Conservation (phyloP, 2,113 vertebrate genomes). For the Calidris pygmaea region DNA sequence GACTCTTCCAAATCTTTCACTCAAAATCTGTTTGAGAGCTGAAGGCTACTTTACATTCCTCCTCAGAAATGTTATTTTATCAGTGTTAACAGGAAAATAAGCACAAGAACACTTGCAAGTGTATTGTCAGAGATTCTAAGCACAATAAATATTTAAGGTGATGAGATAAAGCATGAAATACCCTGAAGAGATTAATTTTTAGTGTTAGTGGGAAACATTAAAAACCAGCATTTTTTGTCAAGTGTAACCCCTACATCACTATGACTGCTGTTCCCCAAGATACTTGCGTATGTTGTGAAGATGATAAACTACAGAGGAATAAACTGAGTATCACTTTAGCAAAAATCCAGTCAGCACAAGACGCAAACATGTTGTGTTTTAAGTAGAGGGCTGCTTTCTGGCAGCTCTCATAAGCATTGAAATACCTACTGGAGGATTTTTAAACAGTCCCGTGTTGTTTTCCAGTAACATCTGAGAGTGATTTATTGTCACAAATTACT, state of each 20-base stretch:
- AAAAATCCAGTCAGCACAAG: not conserved
- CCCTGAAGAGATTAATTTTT: not conserved
- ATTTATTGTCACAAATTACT: slow-evolving; percentile 9
- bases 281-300: not conserved
- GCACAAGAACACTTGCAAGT: not conserved
- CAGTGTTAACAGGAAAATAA: not conserved
- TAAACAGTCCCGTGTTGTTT: not conserved
- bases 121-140: not conserved
- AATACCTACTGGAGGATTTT: not conserved
- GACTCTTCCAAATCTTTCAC: not conserved
- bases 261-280: not conserved
- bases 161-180: not conserved
- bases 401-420: not conserved
- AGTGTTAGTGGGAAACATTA: not conserved
- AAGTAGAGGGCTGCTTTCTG: not conserved
- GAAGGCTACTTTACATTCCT: not conserved
- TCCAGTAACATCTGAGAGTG: not conserved
- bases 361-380: not conserved
- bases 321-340: not conserved
- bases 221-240: not conserved
- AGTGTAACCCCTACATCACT: not conserved
- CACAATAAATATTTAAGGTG: not conserved
- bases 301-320: not conserved
- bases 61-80: not conserved
- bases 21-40: not conserved